Evolutionary conservation across 2,113 vertebrate species (phyloP).

Genomic region (Abramis brama): DNA sequence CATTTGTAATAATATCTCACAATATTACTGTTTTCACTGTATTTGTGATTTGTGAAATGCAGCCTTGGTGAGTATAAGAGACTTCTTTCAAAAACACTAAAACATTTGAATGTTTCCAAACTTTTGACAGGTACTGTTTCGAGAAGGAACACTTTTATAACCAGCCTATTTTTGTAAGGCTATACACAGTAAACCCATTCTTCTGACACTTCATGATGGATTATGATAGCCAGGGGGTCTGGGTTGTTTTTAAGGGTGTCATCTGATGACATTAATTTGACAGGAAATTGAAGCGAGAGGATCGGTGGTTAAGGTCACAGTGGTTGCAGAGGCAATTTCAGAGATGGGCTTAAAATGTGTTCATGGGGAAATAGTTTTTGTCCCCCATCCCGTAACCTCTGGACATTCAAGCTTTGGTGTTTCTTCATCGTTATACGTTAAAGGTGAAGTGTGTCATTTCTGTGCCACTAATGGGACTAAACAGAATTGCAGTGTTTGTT

Average conservation of each 20-base stretch:
- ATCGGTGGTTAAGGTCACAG: slow-evolving; percentile 17
- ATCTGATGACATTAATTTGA: slow-evolving; percentile 26
- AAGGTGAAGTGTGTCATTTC: background rate
- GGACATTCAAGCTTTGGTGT: background rate
- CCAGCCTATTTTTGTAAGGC: background rate
- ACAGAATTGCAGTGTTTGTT: background rate
- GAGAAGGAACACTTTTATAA: background rate
- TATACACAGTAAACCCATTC: background rate
- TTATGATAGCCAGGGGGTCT: slow-evolving; percentile 3
- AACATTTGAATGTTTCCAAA: too few species aligned
- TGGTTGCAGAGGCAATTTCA: slow-evolving; percentile 5
- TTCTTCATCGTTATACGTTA: background rate
- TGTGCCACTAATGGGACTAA: background rate
- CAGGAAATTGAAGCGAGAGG: background rate
- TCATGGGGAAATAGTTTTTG: background rate
- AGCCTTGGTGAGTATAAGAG: too few species aligned
- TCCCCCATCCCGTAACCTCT: background rate
- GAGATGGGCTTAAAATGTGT: background rate
- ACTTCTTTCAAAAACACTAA: too few species aligned
- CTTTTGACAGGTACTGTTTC: too few species aligned
- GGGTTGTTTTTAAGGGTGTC: slow-evolving; percentile 7
- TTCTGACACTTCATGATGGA: background rate
- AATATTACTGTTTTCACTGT: too few species aligned
- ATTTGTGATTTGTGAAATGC: too few species aligned
- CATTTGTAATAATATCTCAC: too few species aligned